Percentiles rank a stretch among this genome's conserved stretches.
These are phyloP conservation scores for Magallana ariakensis DNA, from an alignment of 1,140 invertebrate species.

Conservation along the genomic window DNA sequence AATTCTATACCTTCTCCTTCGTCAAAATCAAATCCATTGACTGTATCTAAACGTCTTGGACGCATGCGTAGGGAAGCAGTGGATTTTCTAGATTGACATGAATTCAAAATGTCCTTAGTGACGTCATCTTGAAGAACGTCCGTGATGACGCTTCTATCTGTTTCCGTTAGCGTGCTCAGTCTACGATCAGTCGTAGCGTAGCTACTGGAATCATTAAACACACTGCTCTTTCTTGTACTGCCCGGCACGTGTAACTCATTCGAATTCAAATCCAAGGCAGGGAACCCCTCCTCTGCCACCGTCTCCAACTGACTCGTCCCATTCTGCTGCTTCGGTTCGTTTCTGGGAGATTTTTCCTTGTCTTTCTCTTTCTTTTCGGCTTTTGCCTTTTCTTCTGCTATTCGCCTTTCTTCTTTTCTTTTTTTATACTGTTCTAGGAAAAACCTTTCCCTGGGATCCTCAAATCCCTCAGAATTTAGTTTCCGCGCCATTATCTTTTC, in stretches of 20 bases:
- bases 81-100: constrained; percentile 9
- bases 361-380: background rate
- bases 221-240: background rate
- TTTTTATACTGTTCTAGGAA: constrained; percentile 36
- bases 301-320: constrained; percentile 2
- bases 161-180: background rate
- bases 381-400: constrained; percentile 18
- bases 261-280: background rate
- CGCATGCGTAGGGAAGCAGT: constrained; percentile 36
- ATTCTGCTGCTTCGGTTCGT: background rate
- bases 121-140: constrained; percentile 30
- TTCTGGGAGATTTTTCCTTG: background rate
- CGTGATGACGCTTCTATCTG: constrained; percentile 18
- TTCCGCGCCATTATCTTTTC: constrained; percentile 12
- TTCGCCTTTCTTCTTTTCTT: constrained; percentile 29
- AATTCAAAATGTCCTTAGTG: background rate
- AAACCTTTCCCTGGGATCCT: constrained; percentile 19
- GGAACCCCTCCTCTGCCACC: background rate
- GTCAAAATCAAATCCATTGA: constrained; percentile 25
- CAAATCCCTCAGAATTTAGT: background rate
- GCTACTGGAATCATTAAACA: background rate
- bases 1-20: constrained; percentile 26
- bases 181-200: background rate
- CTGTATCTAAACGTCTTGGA: constrained; percentile 23
- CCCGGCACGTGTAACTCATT: constrained; percentile 1